A percentile compares a stretch with the other conserved stretches of the same genome.
phyloP scores from a whole-genome alignment of 35 echinoderm and acorn worm genomes.

The Lytechinus variegatus region DNA sequence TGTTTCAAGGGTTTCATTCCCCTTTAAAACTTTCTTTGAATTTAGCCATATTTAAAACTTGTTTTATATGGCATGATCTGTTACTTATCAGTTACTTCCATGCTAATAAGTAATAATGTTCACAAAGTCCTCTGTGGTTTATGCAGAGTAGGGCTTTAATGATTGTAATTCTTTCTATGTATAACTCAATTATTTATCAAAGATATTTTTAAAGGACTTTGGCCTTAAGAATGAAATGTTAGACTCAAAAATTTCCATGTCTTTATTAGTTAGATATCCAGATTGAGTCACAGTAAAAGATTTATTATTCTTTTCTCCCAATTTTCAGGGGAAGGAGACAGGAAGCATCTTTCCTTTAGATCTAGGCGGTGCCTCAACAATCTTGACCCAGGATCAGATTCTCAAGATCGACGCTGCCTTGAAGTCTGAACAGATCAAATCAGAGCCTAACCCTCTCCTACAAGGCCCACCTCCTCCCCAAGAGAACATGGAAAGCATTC shows the following conservation, averaged over 20 bases:
- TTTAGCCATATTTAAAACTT: neutral
- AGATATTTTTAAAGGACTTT: no score
- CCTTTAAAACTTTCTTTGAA: neutral
- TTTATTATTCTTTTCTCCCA: neutral
- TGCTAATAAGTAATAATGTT: neutral
- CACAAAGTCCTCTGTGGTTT: no score
- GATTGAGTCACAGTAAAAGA: no score
- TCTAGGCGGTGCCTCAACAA: conserved; percentile 32
- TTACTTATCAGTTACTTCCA: neutral
- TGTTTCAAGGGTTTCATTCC: no score
- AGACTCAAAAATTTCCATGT: neutral
- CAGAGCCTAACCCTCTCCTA: neutral
- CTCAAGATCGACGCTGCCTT: conserved; percentile 56
- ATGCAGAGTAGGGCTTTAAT: neutral
- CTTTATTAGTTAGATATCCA: neutral
- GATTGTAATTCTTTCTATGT: neutral
- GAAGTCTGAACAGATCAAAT: conserved; percentile 8
- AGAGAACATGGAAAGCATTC: conserved; percentile 35
- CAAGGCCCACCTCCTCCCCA: neutral
- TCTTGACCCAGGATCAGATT: conserved; percentile 58
- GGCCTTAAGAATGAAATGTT: no score
- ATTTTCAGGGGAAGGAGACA: conserved; percentile 47
- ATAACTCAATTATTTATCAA: no score
- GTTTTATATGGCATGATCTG: neutral
- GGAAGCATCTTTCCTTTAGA: conserved; percentile 10